Base-by-base conservation (phyloP, 1,140 invertebrate species). In the Cydia splendana region DNA sequence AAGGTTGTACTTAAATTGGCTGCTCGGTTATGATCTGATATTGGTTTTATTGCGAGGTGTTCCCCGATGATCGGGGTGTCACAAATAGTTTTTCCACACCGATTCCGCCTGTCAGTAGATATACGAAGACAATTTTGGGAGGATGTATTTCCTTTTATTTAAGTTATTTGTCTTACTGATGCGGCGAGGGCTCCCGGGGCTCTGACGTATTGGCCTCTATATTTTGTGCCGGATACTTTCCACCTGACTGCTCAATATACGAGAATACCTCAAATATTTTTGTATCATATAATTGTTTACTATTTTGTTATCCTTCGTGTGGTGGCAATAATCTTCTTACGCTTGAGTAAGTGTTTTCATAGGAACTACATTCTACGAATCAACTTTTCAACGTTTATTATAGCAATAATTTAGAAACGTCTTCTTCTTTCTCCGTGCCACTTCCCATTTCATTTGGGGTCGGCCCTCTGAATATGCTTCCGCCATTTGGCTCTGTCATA, bases 41-140 rank as follows among this genome's bases (percentile, higher is more conserved):
- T 84, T 77, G 81, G 76, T 80, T 81, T 84, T 84, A 84, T 84
- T 84, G 73, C 80, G 53, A 80, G 80, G 80, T 82, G 78, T 71
- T 77, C 77, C 76, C 78, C 73, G 74, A 78, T 80, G 81, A 85
- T 84, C 83, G 81, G 84, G 80, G 83, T 84, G 84, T 83, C 83
- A 80, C 81, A 86, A 86, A 85, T 81, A 82, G 84, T 83, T 86
- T 84, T 86, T 85, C 80, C 80, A 78, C 77, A 74, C 79, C 81
- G 75, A 80, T 83, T 85, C 81, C 79, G 79, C 67, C 67, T 71
- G 67, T 71, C 67, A 71, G 67, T 71, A 24, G 67, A 71, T 71
- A 45, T 71, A 71, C 67, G 30, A 71, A 71, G 67, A 71, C 67
- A 71, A 71, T 71, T 71, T 71, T 71, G 67, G 18, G 67, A 71